A percentile compares a stretch with the other conserved stretches of the same genome.
phyloP scores from a whole-genome alignment of 2,797 vertebrate genomes.

The Heterohyrax brucei region DNA sequence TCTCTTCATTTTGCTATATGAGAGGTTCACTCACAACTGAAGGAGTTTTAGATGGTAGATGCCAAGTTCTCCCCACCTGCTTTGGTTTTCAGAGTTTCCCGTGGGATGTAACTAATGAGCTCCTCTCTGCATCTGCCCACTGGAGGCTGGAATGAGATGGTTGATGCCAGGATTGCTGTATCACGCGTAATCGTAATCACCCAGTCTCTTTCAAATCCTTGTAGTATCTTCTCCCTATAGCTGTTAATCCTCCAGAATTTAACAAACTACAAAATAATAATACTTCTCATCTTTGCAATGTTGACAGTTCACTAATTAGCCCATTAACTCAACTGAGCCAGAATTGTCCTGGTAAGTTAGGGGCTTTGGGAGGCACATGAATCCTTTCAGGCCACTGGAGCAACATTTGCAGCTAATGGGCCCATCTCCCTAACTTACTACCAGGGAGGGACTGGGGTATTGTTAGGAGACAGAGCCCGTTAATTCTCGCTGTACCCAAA shows the following conservation, averaged over 20 bases:
- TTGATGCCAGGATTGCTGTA: neutral
- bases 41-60: slow-evolving; percentile 6
- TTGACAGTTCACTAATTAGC: slow-evolving; percentile 83
- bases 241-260: slow-evolving; percentile 71
- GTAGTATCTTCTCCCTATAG: neutral
- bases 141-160: neutral
- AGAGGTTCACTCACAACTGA: neutral
- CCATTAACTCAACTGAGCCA: slow-evolving; percentile 78
- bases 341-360: slow-evolving; percentile 73
- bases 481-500: slow-evolving; percentile 73
- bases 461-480: slow-evolving; percentile 73
- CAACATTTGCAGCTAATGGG: slow-evolving; percentile 81
- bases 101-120: neutral
- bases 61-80: neutral
- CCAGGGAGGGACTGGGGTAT: slow-evolving; percentile 51
- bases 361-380: slow-evolving; percentile 74
- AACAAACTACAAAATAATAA: slow-evolving; percentile 75
- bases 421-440: slow-evolving; percentile 75
- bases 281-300: slow-evolving; percentile 72
- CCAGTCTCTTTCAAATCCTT: slow-evolving; percentile 39
- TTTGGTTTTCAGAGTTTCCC: slow-evolving; percentile 14
- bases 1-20: slow-evolving; percentile 32
- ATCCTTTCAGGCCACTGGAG: slow-evolving; percentile 78
- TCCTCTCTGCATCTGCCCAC: neutral
- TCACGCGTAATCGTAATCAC: too few species aligned